These are phyloP conservation scores for Erebia aethiops DNA, from an alignment of 2,888 invertebrate genomes.

Conservation along the genomic window DNA sequence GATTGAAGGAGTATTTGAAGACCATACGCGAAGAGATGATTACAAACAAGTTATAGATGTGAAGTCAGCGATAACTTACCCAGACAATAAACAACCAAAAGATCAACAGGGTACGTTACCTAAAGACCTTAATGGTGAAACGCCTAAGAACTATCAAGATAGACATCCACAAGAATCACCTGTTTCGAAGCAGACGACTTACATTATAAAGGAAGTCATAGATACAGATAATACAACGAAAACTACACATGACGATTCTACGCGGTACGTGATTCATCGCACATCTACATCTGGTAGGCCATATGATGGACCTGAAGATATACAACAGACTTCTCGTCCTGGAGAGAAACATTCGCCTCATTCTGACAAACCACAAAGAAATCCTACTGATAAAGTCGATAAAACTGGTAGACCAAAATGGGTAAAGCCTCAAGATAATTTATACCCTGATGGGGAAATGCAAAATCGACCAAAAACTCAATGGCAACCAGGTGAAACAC, in stretches of 20 bases:
- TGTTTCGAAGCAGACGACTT: conserved; percentile 38
- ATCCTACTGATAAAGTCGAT: conserved; percentile 80
- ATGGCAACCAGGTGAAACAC: conserved; percentile 68
- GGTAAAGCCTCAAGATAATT: conserved; percentile 53
- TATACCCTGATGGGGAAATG: conserved; percentile 35
- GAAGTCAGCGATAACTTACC: conserved; percentile 79
- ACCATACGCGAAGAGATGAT: conserved; percentile 82
- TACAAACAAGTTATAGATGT: conserved; percentile 82
- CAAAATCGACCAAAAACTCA: conserved; percentile 40
- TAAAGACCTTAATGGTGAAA: conserved; percentile 35
- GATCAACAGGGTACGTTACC: conserved; percentile 56
- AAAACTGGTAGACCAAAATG: conserved; percentile 54
- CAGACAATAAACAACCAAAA: conserved; percentile 82
- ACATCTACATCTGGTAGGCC: conserved; percentile 6
- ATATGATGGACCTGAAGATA: conserved; percentile 12
- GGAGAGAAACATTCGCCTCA: conserved; percentile 16
- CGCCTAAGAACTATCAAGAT: conserved; percentile 26
- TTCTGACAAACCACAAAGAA: conserved; percentile 28
- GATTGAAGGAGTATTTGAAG: conserved; percentile 86
- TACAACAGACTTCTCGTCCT: conserved; percentile 4
- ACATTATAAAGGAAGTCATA: conserved; percentile 15
- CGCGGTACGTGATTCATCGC: conserved; percentile 11
- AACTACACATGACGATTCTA: conserved; percentile 21
- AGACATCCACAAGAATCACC: conserved; percentile 46
- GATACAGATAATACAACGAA: conserved; percentile 22